phyloP scores from a whole-genome alignment of 2,888 invertebrate genomes.

The Mesoligia furuncula region DNA sequence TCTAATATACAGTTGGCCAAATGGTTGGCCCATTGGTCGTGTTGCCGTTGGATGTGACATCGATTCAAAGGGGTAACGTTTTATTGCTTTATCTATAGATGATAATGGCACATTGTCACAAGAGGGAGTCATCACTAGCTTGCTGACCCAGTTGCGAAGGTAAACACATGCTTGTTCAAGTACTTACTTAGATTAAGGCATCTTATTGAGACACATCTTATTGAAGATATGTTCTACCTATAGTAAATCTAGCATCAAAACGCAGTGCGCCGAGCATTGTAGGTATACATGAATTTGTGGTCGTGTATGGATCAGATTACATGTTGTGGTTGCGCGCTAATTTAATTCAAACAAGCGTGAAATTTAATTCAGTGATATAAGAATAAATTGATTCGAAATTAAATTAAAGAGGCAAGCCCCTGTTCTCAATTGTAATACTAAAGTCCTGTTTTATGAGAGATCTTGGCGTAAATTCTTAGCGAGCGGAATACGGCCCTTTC shows the following conservation, averaged over 20 bases:
- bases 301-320: background rate
- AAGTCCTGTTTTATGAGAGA: background rate
- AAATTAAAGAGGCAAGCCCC: background rate
- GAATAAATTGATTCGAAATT: background rate
- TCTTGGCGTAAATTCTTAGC: background rate
- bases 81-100: conserved; percentile 35
- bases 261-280: background rate
- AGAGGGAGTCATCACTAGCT: conserved; percentile 32
- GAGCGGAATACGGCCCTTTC: background rate
- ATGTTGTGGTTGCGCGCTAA: background rate
- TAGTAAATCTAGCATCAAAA: conserved; percentile 8
- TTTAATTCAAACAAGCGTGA: background rate
- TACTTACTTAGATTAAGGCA: conserved; percentile 36
- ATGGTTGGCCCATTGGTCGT: conserved; percentile 23
- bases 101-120: conserved; percentile 26
- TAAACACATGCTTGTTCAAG: conserved; percentile 20
- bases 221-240: conserved; percentile 1
- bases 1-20: conserved; percentile 13
- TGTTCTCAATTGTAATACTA: background rate
- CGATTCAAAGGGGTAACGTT: conserved; percentile 39
- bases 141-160: conserved; percentile 50
- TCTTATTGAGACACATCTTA: conserved; percentile 29
- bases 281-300: background rate
- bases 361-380: background rate
- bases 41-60: conserved; percentile 11